Percentiles rank a stretch among this genome's conserved stretches.
Evolutionary conservation across 2,888 invertebrate genomes (phyloP).

Genomic region (Eristalinus aeneus): DNA sequence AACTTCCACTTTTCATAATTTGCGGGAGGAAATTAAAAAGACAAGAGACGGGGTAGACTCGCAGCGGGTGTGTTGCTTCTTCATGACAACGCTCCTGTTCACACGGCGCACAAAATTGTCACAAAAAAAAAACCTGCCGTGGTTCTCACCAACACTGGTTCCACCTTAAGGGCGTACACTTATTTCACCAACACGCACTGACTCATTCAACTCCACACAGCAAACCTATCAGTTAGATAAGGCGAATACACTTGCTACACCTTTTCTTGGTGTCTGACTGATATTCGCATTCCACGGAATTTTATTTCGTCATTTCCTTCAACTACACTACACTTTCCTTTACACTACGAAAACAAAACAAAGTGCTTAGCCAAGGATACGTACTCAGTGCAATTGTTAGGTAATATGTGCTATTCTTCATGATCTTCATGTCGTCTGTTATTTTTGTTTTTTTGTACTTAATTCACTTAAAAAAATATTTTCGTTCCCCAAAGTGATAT

Average conservation of each 20-base stretch:
- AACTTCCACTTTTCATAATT: too few species aligned
- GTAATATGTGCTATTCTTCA: conserved; percentile 80
- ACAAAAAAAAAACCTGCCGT: too few species aligned
- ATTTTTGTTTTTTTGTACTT: conserved; percentile 5
- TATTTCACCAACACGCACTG: background rate
- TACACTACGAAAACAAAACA: background rate
- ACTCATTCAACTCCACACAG: conserved; percentile 2
- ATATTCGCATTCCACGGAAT: conserved; percentile 27
- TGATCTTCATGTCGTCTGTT: conserved; percentile 71
- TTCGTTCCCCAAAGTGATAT: background rate
- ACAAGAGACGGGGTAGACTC: too few species aligned
- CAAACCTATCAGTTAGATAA: conserved; percentile 31
- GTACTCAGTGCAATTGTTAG: conserved; percentile 82
- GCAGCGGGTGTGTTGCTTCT: too few species aligned
- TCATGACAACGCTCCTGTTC: too few species aligned
- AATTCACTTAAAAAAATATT: background rate
- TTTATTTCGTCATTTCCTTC: conserved; percentile 24
- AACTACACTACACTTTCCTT: too few species aligned
- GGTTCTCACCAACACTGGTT: background rate
- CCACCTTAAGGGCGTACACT: background rate
- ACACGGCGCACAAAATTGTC: too few species aligned
- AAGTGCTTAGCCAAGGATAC: conserved; percentile 72
- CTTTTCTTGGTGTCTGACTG: background rate
- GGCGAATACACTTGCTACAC: background rate
- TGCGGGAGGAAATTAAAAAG: too few species aligned